Evolutionary conservation across 2,888 invertebrate genomes (phyloP).

Genomic region (Spisula solida): DNA sequence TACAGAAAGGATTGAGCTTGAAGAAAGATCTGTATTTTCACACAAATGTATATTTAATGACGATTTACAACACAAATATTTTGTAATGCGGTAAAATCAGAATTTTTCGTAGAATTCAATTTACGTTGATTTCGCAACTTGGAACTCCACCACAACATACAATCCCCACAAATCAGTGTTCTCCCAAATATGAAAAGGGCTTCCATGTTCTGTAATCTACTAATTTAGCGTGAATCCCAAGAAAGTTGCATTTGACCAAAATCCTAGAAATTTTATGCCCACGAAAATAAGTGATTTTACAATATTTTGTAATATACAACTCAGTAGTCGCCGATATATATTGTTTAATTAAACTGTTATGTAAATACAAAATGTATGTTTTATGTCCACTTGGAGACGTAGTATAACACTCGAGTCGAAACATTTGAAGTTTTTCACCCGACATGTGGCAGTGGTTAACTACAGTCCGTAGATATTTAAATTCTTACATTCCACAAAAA

Average conservation of each 20-base stretch:
- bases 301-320: background rate
- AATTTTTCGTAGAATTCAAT: too few species aligned
- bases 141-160: too few species aligned
- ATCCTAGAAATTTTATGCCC: too few species aligned
- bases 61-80: background rate
- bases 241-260: too few species aligned
- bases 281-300: too few species aligned
- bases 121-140: too few species aligned
- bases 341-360: slow-evolving; percentile 7
- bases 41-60: background rate
- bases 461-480: too few species aligned
- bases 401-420: slow-evolving; percentile 9
- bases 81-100: background rate
- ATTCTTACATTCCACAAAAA: background rate
- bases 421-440: background rate
- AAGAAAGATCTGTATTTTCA: too few species aligned
- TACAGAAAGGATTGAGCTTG: background rate
- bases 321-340: background rate
- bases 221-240: too few species aligned
- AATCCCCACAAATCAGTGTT: too few species aligned
- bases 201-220: too few species aligned
- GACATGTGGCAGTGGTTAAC: slow-evolving; percentile 25
- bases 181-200: too few species aligned
- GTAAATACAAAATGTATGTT: slow-evolving; percentile 14
- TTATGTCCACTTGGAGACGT: background rate